Base-by-base conservation (phyloP, 2,888 invertebrate species). In the Strigamia transsilvanica region DNA sequence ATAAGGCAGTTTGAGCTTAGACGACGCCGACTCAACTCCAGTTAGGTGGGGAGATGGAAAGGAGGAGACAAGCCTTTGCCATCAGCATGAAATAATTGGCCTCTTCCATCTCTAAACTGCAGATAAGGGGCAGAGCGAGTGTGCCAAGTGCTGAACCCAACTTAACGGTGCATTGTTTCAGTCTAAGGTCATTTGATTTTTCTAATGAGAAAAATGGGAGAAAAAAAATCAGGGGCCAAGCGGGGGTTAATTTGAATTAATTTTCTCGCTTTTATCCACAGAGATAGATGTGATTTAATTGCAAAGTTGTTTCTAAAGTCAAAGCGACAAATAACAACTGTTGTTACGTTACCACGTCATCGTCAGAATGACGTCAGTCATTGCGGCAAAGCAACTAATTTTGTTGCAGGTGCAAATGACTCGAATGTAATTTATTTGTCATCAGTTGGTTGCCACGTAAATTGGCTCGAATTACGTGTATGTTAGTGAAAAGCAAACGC, bases 21-120 rank as follows among this genome's bases (percentile, higher is more conserved):
- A 32, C 73, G 73, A 27, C 27, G 27, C 32, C 73, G 73, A 32
- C 73, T 73, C 73, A 73, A 73, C 73, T 56, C 73, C 12, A 32
- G 27, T 27, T 32, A 73, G 23, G 10, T 27, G 73, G 32, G 66
- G 9, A 46, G 46, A 18, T 15, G 56, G 18, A 21, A 18, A 56
- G n/a, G 7, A 18, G 56, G 56, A 18, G 73, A 73, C 73, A 73
- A 73, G 27, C 73, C 27, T 73, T 73, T 73, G 27, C 73, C 73
- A 56, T 56, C 56, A 56, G 13, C 73, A 73, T 73, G 73, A 73
- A 73, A 73, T 73, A 73, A 73, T 73, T 73, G 73, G 73, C 73
- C 66, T 23, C 27, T 27, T 32, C 12, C 27, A 73, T 15, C 10
- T 51, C 51, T 51, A 51, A 51, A 51, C 23, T 23, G 18, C 61